Percentiles rank a stretch among this genome's conserved stretches.
Conservation (phyloP, 1,140 invertebrate species). For the Panagrolaimus sp. region DNA sequence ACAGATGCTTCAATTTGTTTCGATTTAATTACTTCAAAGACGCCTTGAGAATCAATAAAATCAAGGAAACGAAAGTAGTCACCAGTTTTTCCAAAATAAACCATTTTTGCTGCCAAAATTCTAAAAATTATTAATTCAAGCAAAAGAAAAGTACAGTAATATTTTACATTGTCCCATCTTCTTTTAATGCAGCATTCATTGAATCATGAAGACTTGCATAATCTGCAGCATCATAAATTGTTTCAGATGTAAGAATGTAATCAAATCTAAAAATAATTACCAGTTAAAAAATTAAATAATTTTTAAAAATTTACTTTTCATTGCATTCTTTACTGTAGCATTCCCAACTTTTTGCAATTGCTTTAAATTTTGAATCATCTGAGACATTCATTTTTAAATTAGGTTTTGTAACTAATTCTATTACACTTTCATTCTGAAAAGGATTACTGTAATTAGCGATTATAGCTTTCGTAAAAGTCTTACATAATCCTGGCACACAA, state of each 20-base stretch:
- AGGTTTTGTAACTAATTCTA: constrained; percentile 26
- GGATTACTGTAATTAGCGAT: not conserved
- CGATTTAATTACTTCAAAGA: not conserved
- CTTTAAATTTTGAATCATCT: constrained; percentile 11
- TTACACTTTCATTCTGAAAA: constrained; percentile 34
- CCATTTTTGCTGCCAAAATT: constrained; percentile 31
- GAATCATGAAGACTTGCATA: constrained; percentile 29
- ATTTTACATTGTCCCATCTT: constrained; percentile 27
- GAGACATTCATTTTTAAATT: constrained; percentile 29
- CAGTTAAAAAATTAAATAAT: not conserved
- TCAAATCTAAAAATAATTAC: constrained; percentile 23
- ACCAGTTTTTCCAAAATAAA: constrained; percentile 31
- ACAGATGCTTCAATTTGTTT: not conserved
- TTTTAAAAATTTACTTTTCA: not conserved
- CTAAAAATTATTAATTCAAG: constrained; percentile 17
- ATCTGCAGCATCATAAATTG: constrained; percentile 37
- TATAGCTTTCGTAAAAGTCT: too few relatives aligned
- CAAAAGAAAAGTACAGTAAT: not conserved
- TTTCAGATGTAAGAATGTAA: constrained; percentile 32
- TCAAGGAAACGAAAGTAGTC: constrained; percentile 13
- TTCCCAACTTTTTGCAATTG: constrained; percentile 19
- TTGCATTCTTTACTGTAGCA: not conserved
- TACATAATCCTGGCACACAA: constrained; percentile 34
- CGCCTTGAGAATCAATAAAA: not conserved
- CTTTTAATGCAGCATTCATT: constrained; percentile 24